These are phyloP conservation scores for Doris montereyensis DNA, from an alignment of 2,888 invertebrate genomes.

Conservation along the genomic window DNA sequence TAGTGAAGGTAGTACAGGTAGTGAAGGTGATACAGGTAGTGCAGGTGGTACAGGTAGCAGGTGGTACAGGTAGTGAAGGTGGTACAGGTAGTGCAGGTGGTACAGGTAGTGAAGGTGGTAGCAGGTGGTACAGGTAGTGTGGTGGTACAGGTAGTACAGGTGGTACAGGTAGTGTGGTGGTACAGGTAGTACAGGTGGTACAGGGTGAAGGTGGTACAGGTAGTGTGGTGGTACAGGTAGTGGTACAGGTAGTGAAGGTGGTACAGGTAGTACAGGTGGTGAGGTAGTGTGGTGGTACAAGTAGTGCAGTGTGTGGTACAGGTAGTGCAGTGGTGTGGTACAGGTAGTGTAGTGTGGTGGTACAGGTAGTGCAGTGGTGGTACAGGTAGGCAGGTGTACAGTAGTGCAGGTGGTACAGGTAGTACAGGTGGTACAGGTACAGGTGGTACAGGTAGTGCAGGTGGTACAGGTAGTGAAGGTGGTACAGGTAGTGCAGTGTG, in stretches of 20 bases:
- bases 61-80: constrained; percentile 1
- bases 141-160: background rate
- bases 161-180: background rate
- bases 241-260: background rate
- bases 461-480: background rate
- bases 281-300: no score
- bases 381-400: no score
- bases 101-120: background rate
- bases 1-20: background rate
- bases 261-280: background rate
- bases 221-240: background rate
- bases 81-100: background rate
- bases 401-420: background rate
- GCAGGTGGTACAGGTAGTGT: background rate
- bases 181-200: background rate
- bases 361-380: no score
- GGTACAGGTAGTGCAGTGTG: background rate
- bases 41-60: background rate
- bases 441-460: background rate
- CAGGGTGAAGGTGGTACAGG: background rate
- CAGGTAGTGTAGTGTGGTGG: no score
- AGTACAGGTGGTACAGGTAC: background rate
- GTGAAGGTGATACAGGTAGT: background rate
- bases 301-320: background rate
- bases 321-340: no score